phyloP scores from a whole-genome alignment of 35 echinoderm and acorn worm genomes.

The Ophioderma brevispina region DNA sequence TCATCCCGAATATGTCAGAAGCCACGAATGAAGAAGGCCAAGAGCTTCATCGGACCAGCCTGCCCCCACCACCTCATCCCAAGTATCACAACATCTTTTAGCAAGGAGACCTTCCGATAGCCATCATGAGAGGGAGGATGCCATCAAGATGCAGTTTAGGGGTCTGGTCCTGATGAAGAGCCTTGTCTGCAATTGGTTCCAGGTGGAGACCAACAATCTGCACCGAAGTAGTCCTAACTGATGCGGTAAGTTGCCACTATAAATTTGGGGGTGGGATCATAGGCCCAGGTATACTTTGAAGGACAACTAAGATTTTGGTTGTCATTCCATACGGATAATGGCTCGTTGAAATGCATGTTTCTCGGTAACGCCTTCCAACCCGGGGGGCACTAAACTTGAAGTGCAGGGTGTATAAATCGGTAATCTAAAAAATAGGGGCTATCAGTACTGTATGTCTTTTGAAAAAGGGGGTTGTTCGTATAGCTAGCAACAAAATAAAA shows the following conservation, averaged over 20 bases:
- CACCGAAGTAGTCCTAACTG: neutral
- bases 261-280: too few species aligned
- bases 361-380: too few species aligned
- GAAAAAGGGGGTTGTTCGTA: too few species aligned
- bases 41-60: neutral
- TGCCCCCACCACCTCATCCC: neutral
- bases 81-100: neutral
- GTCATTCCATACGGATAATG: too few species aligned
- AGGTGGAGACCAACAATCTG: neutral
- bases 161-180: neutral
- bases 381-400: too few species aligned
- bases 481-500: too few species aligned
- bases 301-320: too few species aligned
- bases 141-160: neutral
- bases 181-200: neutral
- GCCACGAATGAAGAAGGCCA: neutral
- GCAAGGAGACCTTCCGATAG: neutral
- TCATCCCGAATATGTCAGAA: neutral
- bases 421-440: too few species aligned
- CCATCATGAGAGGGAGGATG: neutral
- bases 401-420: too few species aligned
- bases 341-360: too few species aligned
- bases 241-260: conserved; percentile 5
- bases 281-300: too few species aligned
- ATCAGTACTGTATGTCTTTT: too few species aligned